Evolutionary conservation across 2,113 vertebrate genomes (phyloP), one percentile per base, ranked within the genome.

Genomic region (Thamnophis sirtalis): DNA sequence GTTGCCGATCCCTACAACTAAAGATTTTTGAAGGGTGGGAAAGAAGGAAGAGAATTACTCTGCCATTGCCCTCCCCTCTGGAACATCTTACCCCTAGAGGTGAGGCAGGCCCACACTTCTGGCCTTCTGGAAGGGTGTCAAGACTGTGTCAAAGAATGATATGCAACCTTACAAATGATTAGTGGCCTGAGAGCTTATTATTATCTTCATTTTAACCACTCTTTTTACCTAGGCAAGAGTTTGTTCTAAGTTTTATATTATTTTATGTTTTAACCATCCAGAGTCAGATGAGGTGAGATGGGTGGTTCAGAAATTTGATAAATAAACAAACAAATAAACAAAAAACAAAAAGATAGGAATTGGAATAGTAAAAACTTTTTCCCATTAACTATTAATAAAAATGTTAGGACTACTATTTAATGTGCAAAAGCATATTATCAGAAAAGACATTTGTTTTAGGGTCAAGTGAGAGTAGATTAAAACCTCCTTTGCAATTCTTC

Each of bases 301-400:
- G 63, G 28, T 68, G 28, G 11, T n/a, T 0, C 15, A 68, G 63
- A 33, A 33, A 68, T 13, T n/a, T 68, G 28, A 33, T 17, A 68
- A 68, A 68, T n/a, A n/a, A 68, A 68, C 1, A 33, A 68, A n/a
- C 5, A 15, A n/a, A 68, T 2, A n/a, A 68, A 96, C 96, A 80
- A 84, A 84, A 49, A 55, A 80, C 5, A 43, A 88, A 49, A 55
- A 80, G 4, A 43, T 9, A 89, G 0, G 15, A 51, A 95, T 93
- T 95, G 93, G 94, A 96, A 97, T 84, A 96, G 87, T 95, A 96
- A 95, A 89, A 92, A 9, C 86, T 93, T 96, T 91, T 96, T 97
- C 94, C 96, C 90, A 94, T 95, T 96, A 96, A 93, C 93, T 96
- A 97, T 96, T 95, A 96, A 95, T 95, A 97, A 95, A 87, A 84